Evolutionary conservation across 2,888 invertebrate genomes (phyloP), one percentile per base, ranked within the genome.

Genomic region (Plebejus anna): DNA sequence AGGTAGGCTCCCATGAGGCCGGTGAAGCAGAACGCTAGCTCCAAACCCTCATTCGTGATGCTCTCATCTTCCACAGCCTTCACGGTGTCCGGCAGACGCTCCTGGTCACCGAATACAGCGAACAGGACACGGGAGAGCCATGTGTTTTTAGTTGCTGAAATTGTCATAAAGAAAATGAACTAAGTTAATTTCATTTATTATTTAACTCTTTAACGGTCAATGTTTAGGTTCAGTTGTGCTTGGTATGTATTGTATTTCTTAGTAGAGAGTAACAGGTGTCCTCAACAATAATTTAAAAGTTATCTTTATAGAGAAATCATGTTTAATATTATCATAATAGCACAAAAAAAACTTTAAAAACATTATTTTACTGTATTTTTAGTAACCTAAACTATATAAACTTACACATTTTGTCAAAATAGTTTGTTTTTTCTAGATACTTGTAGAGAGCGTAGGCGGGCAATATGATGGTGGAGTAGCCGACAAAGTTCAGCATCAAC

Each of bases 1-100:
- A 99, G 94, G 86, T 99, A 99, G 61, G 98, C 97, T 5, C 96
- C 94, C 95, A 98, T 98, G 11, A 99, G 95, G 0, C 99, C 99
- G 11, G 95, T 89, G 87, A 98, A 98, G 88, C 98, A 99, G 88
- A 97, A 96, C 1, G 87, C 86, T 47, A 94, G 85, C 81, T 93
- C 92, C 1, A 83, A 80, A 13, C 84, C 84, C 79, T 89, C 91
- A 2, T 84, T 80, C 7, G 82, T 79, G 13, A 84, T 57, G 16
- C 81, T 80, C 76, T 86, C 86, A 9, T 84, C 86, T 0, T 76
- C 76, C 51, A 76, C 32, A 4, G 82, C 78, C 77, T 85, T 86
- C 0, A 77, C 78, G 0, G 81, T 77, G 32, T 90, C 92, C 2
- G 89, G 87, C 71, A 92, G 82, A 28, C 88, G 84, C 79, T 90